Evolutionary conservation across 2,113 vertebrate genomes (phyloP).

Genomic region (Thymallus thymallus): DNA sequence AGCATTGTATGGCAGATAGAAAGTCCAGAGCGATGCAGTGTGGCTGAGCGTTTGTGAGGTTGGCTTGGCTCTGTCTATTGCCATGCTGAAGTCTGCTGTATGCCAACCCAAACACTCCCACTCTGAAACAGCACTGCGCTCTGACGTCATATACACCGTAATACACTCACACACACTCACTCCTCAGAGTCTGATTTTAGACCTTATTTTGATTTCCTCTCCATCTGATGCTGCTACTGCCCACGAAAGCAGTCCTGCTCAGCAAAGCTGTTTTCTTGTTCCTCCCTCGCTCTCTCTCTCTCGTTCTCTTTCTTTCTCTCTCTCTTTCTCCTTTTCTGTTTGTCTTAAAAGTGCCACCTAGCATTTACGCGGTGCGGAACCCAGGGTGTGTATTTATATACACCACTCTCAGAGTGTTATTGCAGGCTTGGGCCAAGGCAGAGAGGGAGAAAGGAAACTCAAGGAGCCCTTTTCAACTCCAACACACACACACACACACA

Average conservation of each 20-base stretch:
- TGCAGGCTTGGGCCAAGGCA: slow-evolving; percentile 43
- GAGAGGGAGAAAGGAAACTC: slow-evolving; percentile 45
- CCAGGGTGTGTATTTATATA: slow-evolving; percentile 15
- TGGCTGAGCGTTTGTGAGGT: slow-evolving; percentile 35
- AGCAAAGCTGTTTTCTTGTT: too few relatives aligned
- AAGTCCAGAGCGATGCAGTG: slow-evolving; percentile 37
- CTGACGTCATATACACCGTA: background rate
- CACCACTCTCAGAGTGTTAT: slow-evolving; percentile 38
- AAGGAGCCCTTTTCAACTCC: slow-evolving; percentile 1
- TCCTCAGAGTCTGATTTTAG: slow-evolving; percentile 52
- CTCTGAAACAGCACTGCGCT: background rate
- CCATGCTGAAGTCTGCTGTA: slow-evolving; percentile 19
- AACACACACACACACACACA: slow-evolving; percentile 21
- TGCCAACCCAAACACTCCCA: slow-evolving; percentile 62
- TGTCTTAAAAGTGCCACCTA: slow-evolving; percentile 28
- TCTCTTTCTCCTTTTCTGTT: too few relatives aligned
- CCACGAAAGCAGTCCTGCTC: slow-evolving; percentile 5
- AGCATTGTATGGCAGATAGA: background rate
- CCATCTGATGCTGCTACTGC: slow-evolving; percentile 38
- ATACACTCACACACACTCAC: background rate
- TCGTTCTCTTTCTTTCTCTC: too few relatives aligned
- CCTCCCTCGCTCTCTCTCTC: too few relatives aligned
- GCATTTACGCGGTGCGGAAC: slow-evolving; percentile 1
- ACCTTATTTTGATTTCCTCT: slow-evolving; percentile 46
- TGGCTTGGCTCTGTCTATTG: slow-evolving; percentile 39